Conservation (phyloP, 2,888 invertebrate species). For the Meandrusa payeni region DNA sequence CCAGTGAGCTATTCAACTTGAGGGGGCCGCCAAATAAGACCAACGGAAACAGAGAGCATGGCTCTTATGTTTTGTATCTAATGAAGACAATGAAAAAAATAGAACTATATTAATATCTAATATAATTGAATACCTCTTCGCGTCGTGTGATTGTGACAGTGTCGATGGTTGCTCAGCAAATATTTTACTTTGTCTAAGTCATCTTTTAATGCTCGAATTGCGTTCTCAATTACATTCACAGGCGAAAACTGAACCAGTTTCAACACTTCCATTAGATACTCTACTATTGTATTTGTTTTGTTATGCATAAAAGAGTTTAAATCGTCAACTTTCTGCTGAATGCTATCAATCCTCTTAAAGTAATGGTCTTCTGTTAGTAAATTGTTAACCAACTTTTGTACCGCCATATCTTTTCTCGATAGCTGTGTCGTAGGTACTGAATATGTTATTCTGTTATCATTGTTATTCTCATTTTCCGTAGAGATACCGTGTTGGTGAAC, state of each 20-base stretch:
- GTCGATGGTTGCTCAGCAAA: constrained; percentile 32
- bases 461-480: neutral
- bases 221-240: constrained; percentile 36
- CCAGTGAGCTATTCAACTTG: too few relatives aligned
- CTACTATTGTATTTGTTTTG: constrained; percentile 50
- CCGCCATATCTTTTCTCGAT: constrained; percentile 44
- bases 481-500: neutral
- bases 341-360: constrained; percentile 55
- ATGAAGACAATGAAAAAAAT: too few relatives aligned
- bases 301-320: constrained; percentile 56
- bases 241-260: constrained; percentile 41
- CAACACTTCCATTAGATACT: constrained; percentile 55
- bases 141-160: constrained; percentile 28
- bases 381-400: constrained; percentile 64
- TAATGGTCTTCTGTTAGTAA: constrained; percentile 61
- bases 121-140: constrained; percentile 44
- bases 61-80: too few relatives aligned
- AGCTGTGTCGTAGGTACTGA: constrained; percentile 30
- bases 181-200: constrained; percentile 48
- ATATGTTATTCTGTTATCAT: neutral
- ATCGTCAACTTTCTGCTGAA: constrained; percentile 54
- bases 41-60: too few relatives aligned
- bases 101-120: too few relatives aligned
- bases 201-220: constrained; percentile 39
- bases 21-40: too few relatives aligned